Evolutionary conservation across 2,797 vertebrate genomes (phyloP).

Genomic region (Helostoma temminkii): DNA sequence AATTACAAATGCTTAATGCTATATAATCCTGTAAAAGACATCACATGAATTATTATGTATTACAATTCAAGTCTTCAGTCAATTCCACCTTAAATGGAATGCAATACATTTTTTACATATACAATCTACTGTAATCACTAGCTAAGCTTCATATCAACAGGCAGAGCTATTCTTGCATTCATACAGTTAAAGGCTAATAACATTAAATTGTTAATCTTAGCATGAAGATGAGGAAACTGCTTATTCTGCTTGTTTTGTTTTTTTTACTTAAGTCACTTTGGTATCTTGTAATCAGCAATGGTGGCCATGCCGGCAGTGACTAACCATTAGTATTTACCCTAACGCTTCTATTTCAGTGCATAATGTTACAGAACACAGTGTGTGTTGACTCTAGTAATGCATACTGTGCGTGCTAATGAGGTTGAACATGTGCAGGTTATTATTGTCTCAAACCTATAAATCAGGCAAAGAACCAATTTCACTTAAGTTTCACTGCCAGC

Average conservation of each 20-base stretch:
- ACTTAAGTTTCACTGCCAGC: background rate
- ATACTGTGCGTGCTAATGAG: background rate
- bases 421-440: background rate
- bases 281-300: conserved; percentile 26
- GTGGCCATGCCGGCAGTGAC: background rate
- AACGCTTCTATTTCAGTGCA: conserved; percentile 5
- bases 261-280: conserved; percentile 37
- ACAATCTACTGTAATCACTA: background rate
- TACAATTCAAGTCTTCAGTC: conserved; percentile 48
- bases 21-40: conserved; percentile 34
- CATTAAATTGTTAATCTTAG: conserved; percentile 1
- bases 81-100: conserved; percentile 57
- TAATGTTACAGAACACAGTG: conserved; percentile 2
- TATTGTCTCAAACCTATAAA: conserved; percentile 7
- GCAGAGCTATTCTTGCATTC: conserved; percentile 2
- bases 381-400: background rate
- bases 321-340: background rate
- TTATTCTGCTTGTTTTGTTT: conserved; percentile 11
- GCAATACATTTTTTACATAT: conserved; percentile 30
- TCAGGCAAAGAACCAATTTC: background rate
- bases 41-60: conserved; percentile 4
- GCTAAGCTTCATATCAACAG: conserved; percentile 25
- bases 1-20: conserved; percentile 5
- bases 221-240: background rate
- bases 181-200: conserved; percentile 4